Conservation (phyloP, 2,888 invertebrate species). For the Drosophila paracracens region DNA sequence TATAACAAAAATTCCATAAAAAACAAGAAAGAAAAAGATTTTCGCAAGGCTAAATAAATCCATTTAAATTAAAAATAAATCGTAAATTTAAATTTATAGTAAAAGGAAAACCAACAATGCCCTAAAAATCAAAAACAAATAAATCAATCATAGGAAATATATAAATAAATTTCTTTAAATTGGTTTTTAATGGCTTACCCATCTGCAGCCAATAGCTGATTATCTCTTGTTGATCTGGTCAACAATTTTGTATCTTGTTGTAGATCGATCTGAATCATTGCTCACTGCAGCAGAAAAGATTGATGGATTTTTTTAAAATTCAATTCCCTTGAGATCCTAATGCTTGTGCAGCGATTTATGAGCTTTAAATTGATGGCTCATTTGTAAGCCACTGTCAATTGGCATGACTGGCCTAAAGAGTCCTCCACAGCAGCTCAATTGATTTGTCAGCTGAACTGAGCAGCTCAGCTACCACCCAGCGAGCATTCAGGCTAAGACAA, state of each 20-base stretch:
- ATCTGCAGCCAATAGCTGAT: not conserved
- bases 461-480: conserved; percentile 44
- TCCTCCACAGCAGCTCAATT: conserved; percentile 45
- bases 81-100: not conserved
- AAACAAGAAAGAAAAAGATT: not conserved
- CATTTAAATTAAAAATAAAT: not conserved
- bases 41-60: not conserved
- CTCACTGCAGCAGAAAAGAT: conserved; percentile 38
- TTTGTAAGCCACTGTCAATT: conserved; percentile 60
- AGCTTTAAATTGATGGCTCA: conserved; percentile 61
- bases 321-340: conserved; percentile 3
- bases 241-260: conserved; percentile 1
- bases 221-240: conserved; percentile 2
- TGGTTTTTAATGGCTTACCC: not conserved
- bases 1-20: too few species aligned
- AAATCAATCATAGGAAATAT: not conserved
- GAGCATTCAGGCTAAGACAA: conserved; percentile 24
- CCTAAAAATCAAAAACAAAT: not conserved
- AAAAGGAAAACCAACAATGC: not conserved
- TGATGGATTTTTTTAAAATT: conserved; percentile 38
- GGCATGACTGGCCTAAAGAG: conserved; percentile 43
- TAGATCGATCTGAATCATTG: conserved; percentile 21
- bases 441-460: conserved; percentile 65
- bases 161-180: not conserved
- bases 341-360: conserved; percentile 58